phyloP scores from a whole-genome alignment of 2,888 invertebrate species.

The Xiphydria camelus region DNA sequence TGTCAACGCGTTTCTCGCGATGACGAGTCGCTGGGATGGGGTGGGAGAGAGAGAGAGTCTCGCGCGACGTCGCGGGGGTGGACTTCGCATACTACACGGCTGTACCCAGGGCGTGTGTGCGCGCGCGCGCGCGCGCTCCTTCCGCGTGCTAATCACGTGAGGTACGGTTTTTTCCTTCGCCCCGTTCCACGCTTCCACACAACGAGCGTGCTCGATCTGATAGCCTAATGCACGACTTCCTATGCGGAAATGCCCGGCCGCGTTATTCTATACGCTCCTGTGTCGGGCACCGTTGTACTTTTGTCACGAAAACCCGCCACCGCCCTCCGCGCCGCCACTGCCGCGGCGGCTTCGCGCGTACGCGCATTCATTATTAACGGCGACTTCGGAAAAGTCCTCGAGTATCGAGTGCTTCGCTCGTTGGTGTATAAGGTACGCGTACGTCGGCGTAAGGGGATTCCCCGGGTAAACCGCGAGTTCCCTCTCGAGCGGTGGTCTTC shows the following conservation, averaged over 20 bases:
- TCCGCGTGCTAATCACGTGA: constrained; percentile 47
- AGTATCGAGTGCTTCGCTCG: no score
- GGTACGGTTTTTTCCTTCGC: constrained; percentile 38
- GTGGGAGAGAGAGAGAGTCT: no score
- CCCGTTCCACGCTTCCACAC: constrained; percentile 22
- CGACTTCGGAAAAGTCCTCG: no score
- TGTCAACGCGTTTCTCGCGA: constrained; percentile 8
- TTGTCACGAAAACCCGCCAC: constrained; percentile 51
- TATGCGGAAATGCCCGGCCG: constrained; percentile 55
- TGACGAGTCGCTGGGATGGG: no score
- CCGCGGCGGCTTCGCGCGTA: no score
- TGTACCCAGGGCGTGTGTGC: neutral
- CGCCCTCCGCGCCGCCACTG: no score
- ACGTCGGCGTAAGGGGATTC: no score
- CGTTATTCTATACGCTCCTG: constrained; percentile 46
- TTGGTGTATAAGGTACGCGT: no score
- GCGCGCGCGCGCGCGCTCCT: no score
- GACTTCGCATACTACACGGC: constrained; percentile 3
- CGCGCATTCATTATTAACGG: no score
- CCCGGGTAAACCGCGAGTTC: no score
- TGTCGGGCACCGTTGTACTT: constrained; percentile 39
- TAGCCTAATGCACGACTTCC: constrained; percentile 58
- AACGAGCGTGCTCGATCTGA: constrained; percentile 56
- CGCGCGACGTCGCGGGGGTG: constrained; percentile 14
- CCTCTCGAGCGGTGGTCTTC: no score